Percentiles rank a stretch among this genome's conserved stretches.
Evolutionary conservation across 2,888 invertebrate genomes (phyloP).

Genomic region (Phalangium opilio): DNA sequence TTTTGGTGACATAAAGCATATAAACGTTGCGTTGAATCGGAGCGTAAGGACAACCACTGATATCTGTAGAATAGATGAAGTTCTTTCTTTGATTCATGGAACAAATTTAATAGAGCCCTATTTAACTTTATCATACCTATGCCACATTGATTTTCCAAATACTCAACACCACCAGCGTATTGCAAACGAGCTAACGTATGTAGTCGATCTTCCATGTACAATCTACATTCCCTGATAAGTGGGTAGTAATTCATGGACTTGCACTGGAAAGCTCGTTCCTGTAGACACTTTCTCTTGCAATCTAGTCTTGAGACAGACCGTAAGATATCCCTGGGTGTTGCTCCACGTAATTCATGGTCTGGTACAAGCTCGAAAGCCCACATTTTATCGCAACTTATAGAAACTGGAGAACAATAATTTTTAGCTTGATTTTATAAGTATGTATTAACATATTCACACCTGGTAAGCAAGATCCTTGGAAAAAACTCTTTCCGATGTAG

Average conservation of each 20-base stretch:
- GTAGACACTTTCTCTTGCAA: slow-evolving; percentile 36
- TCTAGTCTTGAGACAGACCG: slow-evolving; percentile 28
- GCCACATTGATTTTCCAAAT: slow-evolving; percentile 41
- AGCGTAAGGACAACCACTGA: slow-evolving; percentile 30
- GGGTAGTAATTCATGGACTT: slow-evolving; percentile 37
- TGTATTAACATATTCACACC: slow-evolving; percentile 7
- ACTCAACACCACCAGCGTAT: slow-evolving; percentile 35
- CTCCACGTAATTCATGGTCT: slow-evolving; percentile 35
- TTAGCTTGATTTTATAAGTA: background rate
- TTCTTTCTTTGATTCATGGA: no score
- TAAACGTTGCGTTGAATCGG: slow-evolving; percentile 28
- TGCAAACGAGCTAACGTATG: slow-evolving; percentile 34
- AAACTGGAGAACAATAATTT: no score
- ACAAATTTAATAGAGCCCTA: no score
- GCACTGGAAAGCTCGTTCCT: slow-evolving; percentile 36
- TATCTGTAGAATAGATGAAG: background rate
- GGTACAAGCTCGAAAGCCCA: slow-evolving; percentile 39
- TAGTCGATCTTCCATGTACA: slow-evolving; percentile 37
- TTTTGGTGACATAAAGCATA: slow-evolving; percentile 32
- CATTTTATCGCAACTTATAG: slow-evolving; percentile 28
- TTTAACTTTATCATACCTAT: slow-evolving; percentile 28
- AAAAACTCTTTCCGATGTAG: slow-evolving; percentile 20
- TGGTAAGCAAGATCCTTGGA: slow-evolving; percentile 22
- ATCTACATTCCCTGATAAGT: slow-evolving; percentile 32
- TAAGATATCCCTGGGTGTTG: slow-evolving; percentile 28